phyloP scores from a whole-genome alignment of 2,888 invertebrate genomes.

The Acutogordius australiensis region DNA sequence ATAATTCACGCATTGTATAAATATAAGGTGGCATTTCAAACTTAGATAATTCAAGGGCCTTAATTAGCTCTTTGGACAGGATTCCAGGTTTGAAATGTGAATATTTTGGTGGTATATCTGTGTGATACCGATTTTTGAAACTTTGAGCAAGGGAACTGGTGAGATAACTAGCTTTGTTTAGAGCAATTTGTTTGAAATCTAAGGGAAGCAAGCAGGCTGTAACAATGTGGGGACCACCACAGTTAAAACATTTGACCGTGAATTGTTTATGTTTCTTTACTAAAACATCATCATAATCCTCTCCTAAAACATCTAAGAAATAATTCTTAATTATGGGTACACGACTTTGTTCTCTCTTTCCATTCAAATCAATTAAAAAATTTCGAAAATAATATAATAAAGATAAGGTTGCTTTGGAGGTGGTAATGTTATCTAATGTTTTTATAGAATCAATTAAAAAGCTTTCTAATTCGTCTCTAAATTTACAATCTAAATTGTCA shows the following conservation, averaged over 20 bases:
- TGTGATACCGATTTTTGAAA: background rate
- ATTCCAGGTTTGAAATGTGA: background rate
- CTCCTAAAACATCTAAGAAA: no score
- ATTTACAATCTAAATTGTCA: no score
- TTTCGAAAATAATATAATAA: no score
- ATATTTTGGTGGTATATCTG: background rate
- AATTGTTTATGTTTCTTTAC: no score
- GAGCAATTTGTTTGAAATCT: background rate
- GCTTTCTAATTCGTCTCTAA: no score
- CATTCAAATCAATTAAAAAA: no score
- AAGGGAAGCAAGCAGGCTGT: background rate
- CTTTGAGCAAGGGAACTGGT: background rate
- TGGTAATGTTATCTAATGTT: no score
- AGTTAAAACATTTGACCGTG: slow-evolving; percentile 11
- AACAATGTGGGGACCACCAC: background rate
- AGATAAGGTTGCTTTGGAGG: no score
- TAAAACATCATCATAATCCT: no score
- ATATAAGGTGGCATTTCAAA: slow-evolving; percentile 8
- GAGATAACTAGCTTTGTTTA: background rate
- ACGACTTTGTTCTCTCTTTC: no score
- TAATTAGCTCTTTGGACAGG: background rate
- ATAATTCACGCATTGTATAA: background rate
- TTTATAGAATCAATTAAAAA: no score
- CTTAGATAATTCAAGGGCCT: background rate
- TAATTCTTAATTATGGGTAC: no score